Evolutionary conservation across 2,113 vertebrate genomes (phyloP).

Genomic region (Aptenodytes forsteri): DNA sequence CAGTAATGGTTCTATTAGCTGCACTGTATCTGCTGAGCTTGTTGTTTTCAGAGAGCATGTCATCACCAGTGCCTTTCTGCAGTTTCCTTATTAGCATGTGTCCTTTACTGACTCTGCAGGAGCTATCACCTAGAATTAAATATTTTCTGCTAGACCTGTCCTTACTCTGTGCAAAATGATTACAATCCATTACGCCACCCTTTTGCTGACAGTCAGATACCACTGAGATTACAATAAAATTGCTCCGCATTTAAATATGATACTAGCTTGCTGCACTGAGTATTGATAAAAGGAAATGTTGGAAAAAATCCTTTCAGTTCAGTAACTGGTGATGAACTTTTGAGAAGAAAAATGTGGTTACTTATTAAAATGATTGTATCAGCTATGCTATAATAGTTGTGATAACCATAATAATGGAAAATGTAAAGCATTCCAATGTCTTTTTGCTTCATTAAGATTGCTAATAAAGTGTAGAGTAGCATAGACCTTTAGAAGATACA

Average conservation of each 20-base stretch:
- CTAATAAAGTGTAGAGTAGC: not conserved
- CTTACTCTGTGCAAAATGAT: conserved; percentile 83
- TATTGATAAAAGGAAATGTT: conserved; percentile 31
- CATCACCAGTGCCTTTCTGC: conserved; percentile 66
- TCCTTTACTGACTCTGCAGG: conserved; percentile 83
- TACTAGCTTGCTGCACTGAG: conserved; percentile 43
- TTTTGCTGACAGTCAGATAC: conserved; percentile 86
- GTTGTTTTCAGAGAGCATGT: conserved; percentile 69
- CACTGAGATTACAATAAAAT: conserved; percentile 77
- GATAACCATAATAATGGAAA: not conserved
- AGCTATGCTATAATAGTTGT: not conserved
- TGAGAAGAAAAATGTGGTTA: not conserved
- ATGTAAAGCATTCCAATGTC: not conserved
- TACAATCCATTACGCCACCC: conserved; percentile 83
- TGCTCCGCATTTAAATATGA: conserved; percentile 75
- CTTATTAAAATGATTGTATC: conserved; percentile 7
- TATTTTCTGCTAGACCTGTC: conserved; percentile 80
- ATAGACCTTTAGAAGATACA: not conserved
- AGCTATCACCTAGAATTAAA: conserved; percentile 92
- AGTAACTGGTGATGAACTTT: not conserved
- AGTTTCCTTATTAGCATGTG: conserved; percentile 79
- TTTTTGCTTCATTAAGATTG: not conserved
- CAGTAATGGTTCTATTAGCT: conserved; percentile 81
- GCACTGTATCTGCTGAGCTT: conserved; percentile 80
- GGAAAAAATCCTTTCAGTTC: conserved; percentile 39